A percentile compares a stretch with the other conserved stretches of the same genome.
These are phyloP conservation scores for Drosophila quadrilineata DNA, from an alignment of 1,140 invertebrate genomes.

Conservation along the genomic window DNA sequence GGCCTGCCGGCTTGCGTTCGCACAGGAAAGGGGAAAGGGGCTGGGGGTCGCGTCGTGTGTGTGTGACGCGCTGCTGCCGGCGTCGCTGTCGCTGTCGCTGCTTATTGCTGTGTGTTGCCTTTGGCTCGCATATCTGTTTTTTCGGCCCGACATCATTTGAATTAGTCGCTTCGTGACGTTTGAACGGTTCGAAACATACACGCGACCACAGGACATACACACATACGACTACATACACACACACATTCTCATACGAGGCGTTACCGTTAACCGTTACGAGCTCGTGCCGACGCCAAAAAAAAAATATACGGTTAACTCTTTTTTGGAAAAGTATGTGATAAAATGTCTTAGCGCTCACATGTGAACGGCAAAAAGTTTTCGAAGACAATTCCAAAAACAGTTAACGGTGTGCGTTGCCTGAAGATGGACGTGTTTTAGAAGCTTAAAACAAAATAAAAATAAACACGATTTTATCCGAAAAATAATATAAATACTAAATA, in stretches of 20 bases:
- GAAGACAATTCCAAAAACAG: conserved; percentile 16
- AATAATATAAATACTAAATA: not conserved
- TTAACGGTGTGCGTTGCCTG: conserved; percentile 24
- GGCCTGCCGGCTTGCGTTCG: conserved; percentile 13
- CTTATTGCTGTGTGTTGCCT: conserved; percentile 36
- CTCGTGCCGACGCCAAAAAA: conserved; percentile 45
- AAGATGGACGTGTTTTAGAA: conserved; percentile 33
- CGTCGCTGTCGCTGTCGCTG: conserved; percentile 24
- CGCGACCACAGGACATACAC: conserved; percentile 60
- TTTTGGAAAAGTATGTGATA: conserved; percentile 44
- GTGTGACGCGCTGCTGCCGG: conserved; percentile 51
- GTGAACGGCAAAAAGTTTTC: conserved; percentile 31
- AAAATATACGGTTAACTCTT: conserved; percentile 42
- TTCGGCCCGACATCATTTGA: conserved; percentile 78
- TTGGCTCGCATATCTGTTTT: conserved; percentile 64
- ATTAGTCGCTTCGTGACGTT: conserved; percentile 81
- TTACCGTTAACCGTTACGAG: conserved; percentile 15
- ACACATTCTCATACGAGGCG: not conserved
- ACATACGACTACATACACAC: conserved; percentile 24
- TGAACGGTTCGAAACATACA: conserved; percentile 81
- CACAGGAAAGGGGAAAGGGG: no score
- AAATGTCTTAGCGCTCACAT: conserved; percentile 24
- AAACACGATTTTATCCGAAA: conserved; percentile 1
- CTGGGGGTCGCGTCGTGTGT: conserved; percentile 43
- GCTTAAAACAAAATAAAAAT: not conserved